Evolutionary conservation across 2,888 invertebrate species (phyloP), one percentile per base, ranked within the genome.

Genomic region (Acanthacorydalis orientalis): DNA sequence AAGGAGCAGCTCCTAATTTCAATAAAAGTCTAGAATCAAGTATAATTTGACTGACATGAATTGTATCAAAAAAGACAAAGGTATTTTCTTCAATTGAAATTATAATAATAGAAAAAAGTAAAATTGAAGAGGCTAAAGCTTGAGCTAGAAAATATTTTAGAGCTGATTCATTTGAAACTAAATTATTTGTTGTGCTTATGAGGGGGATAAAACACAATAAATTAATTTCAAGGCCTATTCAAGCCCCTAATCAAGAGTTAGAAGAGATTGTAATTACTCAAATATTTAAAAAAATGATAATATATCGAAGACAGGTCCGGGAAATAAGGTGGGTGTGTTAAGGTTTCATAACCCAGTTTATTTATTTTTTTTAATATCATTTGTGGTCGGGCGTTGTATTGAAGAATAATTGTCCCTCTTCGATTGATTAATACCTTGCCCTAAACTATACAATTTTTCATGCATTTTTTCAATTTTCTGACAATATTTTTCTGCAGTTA

Each of bases 141-240:
- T 76, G 76, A 1, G 64, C 67, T 57, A 77, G n/a, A 53, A 63
- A 23, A 23, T 77, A 77, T 68, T 75, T 76, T 64, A 77, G 59
- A 0, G 71, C 65, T n/a, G 74, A 64, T 71, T 75, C 74, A 1
- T 69, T 64, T 0, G 68, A 23, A 23, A 23, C 6, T 23, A 23
- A 23, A 60, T 73, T 74, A 59, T 67, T 68, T 33, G 61, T 62
- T 39, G 63, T 65, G 52, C 65, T 68, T 62, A 76, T 70, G 59
- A 76, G 54, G 51, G 75, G 75, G 43, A 76, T 75, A 69, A 76
- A 73, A 56, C 72, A 69, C 56, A 77, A 60, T 55, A 77, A 55
- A 65, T 77, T 77, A 65, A 77, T 73, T 72, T 77, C 77, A 69
- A 77, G 61, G 0, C 75, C 74, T 64, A 77, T 72, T 72, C 76